These are phyloP conservation scores for Actenoides lindsayi DNA, from an alignment of 2,113 vertebrate species.

Conservation along the genomic window DNA sequence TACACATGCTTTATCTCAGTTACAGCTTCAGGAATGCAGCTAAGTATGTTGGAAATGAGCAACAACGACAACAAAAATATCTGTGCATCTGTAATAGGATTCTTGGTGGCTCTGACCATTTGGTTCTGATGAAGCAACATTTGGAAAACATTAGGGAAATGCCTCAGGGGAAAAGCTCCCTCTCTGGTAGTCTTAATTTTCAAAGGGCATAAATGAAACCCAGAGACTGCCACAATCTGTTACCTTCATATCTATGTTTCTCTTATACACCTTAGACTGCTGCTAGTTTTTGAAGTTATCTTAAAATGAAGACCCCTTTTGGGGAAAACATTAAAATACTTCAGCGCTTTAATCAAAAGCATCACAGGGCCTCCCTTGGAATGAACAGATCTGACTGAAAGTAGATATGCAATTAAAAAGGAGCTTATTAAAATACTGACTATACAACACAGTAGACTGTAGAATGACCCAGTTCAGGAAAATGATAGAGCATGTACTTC, in stretches of 20 bases:
- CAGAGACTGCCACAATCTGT: not conserved
- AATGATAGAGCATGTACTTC: not conserved
- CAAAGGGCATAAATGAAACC: not conserved
- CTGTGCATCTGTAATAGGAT: not conserved
- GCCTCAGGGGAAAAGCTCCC: not conserved
- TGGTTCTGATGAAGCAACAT: not conserved
- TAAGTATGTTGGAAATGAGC: not conserved
- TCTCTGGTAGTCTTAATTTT: not conserved
- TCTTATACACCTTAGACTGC: not conserved
- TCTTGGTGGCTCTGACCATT: not conserved
- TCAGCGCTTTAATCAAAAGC: not conserved
- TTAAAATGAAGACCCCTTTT: not conserved
- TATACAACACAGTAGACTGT: not conserved
- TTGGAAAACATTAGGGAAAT: constrained; percentile 24
- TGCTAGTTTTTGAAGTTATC: not conserved
- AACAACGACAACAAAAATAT: not conserved
- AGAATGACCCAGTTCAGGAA: not conserved
- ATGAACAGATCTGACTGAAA: not conserved
- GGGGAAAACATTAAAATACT: not conserved
- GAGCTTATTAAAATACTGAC: not conserved
- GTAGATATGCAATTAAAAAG: not conserved
- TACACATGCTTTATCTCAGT: not conserved
- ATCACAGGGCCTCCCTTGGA: not conserved
- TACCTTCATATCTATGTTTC: not conserved
- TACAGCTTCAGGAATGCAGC: not conserved